These are phyloP conservation scores for Macrochelys suwanniensis DNA, from an alignment of 2,797 vertebrate genomes.

Conservation along the genomic window DNA sequence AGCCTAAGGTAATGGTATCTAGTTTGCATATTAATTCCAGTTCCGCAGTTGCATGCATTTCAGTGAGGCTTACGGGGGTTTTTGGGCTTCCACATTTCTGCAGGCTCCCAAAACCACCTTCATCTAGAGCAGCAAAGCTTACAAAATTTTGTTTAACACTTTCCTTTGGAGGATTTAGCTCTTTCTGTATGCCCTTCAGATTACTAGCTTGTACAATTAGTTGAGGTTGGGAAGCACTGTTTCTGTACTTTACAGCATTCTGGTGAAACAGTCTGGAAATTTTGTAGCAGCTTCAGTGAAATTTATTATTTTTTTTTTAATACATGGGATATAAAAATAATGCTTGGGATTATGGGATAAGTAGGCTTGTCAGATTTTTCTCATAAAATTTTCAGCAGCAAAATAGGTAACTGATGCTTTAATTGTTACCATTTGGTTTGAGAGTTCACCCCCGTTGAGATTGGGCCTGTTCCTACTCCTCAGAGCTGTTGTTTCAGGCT, in stretches of 20 bases:
- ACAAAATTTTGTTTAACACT: background rate
- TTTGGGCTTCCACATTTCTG: background rate
- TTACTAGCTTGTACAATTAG: conserved; percentile 4
- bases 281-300: background rate
- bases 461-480: background rate
- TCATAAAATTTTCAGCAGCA: background rate
- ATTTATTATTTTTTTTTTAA: background rate
- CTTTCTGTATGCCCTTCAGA: background rate
- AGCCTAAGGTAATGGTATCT: too few relatives aligned
- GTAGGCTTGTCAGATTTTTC: background rate
- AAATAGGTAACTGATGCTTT: background rate
- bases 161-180: background rate
- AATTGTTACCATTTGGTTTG: background rate
- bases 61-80: background rate
- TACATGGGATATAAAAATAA: background rate
- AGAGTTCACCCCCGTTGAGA: background rate
- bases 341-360: background rate
- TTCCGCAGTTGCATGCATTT: background rate
- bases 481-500: background rate
- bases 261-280: background rate
- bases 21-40: too few relatives aligned
- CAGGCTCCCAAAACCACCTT: background rate
- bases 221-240: background rate
- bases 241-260: background rate
- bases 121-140: background rate